Evolutionary conservation across 1,140 invertebrate species (phyloP), one percentile per base, ranked within the genome.

Genomic region (Procambarus clarkii): DNA sequence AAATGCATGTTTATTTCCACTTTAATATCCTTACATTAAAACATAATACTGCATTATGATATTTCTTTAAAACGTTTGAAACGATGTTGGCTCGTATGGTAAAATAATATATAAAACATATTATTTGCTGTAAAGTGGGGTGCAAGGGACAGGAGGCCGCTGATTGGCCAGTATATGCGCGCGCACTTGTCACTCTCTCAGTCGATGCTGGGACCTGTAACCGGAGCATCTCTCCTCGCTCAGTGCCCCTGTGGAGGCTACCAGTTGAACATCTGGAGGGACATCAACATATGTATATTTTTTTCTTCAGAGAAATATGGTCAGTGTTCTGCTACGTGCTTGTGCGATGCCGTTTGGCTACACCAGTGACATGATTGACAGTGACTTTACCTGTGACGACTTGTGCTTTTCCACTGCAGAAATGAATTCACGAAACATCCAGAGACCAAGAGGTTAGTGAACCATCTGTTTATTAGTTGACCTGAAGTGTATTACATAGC

Each of bases 151-250:
- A 18, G 15, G 69, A 1, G 69, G 11, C 69, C 24, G 69, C 7
- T 74, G 69, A 74, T 74, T 74, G 69, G 69, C 24, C n/a, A 34
- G 69, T 34, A 34, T 2, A 34, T 74, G 69, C 69, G 69, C 69
- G 64, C 64, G 64, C 64, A 69, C 64, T 69, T 69, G 64, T 69
- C 21, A 74, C 24, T 8, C 5, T 74, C n/a, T 24, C 69, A 74
- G 69, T 74, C 69, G 69, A 74, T 74, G 69, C 69, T 74, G 69
- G n/a, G 11, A 34, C 69, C 69, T 74, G 69, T 69, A 34, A 74
- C 24, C 34, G 5, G 69, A 74, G 69, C 69, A 74, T 74, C 69
- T n/a, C 69, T 24, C 24, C 69, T 34, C 64, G 4, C 11, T 69
- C 24, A 74, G 69, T 74, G 7, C 21, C 69, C 69, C 7, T 7